These are phyloP conservation scores for Montipora capricornis DNA, from an alignment of 64 coral and sea anemone species.

Conservation along the genomic window DNA sequence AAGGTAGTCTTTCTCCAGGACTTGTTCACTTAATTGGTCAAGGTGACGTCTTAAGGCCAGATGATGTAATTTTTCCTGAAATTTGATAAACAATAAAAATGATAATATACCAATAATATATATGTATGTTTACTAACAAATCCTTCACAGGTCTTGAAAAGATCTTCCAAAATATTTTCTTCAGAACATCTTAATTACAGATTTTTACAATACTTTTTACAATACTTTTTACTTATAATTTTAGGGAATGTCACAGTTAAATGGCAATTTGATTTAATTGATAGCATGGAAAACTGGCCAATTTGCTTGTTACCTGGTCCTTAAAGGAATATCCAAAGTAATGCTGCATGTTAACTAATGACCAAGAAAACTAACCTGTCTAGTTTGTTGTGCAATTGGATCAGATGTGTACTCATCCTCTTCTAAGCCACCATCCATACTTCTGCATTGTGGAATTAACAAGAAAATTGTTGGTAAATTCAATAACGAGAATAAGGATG, in stretches of 20 bases:
- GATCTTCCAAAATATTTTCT: too few relatives aligned
- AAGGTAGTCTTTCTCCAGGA: slow-evolving; percentile 96
- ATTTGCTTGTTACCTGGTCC: too few relatives aligned
- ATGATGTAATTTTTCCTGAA: slow-evolving; percentile 86
- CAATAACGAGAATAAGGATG: too few relatives aligned
- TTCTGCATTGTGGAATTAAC: slow-evolving; percentile 19
- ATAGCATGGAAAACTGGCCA: too few relatives aligned
- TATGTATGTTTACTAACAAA: too few relatives aligned
- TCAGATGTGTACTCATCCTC: slow-evolving; percentile 93
- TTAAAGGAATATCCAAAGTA: not conserved
- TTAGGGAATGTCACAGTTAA: too few relatives aligned
- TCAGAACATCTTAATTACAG: too few relatives aligned
- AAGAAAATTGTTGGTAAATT: not conserved
- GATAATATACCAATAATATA: too few relatives aligned
- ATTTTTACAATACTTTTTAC: too few relatives aligned
- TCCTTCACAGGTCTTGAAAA: too few relatives aligned
- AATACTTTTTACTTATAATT: too few relatives aligned
- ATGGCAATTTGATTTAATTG: too few relatives aligned
- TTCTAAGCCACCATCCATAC: slow-evolving; percentile 83
- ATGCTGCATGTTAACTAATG: not conserved
- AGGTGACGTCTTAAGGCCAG: slow-evolving; percentile 89
- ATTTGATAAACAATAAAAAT: not conserved
- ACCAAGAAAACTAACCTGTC: slow-evolving; percentile 71
- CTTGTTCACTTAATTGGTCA: slow-evolving; percentile 97
- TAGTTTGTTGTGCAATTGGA: slow-evolving; percentile 92